Percentiles rank a stretch among this genome's conserved stretches.
Evolutionary conservation across 2,888 invertebrate genomes (phyloP).

Genomic region (Reticulitermes lucifugus): DNA sequence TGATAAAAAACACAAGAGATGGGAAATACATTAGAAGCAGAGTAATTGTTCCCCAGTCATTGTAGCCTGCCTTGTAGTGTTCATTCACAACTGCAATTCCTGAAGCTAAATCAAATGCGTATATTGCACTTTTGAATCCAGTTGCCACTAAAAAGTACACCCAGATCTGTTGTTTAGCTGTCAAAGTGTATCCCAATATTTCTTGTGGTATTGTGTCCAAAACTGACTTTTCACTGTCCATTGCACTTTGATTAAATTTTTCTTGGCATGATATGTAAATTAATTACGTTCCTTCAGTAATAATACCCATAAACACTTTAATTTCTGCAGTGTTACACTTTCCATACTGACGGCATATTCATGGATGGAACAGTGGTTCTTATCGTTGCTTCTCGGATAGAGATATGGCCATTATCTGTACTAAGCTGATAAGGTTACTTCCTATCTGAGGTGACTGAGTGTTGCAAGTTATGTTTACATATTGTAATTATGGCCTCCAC

Average conservation of each 20-base stretch:
- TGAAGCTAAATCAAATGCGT: slow-evolving; percentile 74
- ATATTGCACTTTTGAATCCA: slow-evolving; percentile 71
- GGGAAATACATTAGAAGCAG: slow-evolving; percentile 68
- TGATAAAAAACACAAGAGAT: slow-evolving; percentile 65
- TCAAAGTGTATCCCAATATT: slow-evolving; percentile 53
- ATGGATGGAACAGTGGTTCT: no score
- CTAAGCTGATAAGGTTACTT: neutral
- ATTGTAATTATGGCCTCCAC: no score
- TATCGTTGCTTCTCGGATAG: neutral
- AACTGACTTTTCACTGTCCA: slow-evolving; percentile 44
- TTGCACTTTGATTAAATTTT: neutral
- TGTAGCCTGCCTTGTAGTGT: slow-evolving; percentile 61
- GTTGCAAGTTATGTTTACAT: no score
- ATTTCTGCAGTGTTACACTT: neutral
- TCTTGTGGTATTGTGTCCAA: slow-evolving; percentile 51
- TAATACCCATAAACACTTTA: no score
- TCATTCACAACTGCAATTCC: slow-evolving; percentile 76
- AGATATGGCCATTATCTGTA: neutral
- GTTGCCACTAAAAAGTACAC: slow-evolving; percentile 69
- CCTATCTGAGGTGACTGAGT: no score
- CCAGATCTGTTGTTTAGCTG: slow-evolving; percentile 64
- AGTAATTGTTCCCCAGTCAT: slow-evolving; percentile 62
- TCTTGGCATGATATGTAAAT: neutral
- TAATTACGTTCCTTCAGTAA: no score
- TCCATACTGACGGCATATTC: neutral